Base-by-base conservation (phyloP, 2,888 invertebrate genomes). In the Spatulosminthurus flaviceps region DNA sequence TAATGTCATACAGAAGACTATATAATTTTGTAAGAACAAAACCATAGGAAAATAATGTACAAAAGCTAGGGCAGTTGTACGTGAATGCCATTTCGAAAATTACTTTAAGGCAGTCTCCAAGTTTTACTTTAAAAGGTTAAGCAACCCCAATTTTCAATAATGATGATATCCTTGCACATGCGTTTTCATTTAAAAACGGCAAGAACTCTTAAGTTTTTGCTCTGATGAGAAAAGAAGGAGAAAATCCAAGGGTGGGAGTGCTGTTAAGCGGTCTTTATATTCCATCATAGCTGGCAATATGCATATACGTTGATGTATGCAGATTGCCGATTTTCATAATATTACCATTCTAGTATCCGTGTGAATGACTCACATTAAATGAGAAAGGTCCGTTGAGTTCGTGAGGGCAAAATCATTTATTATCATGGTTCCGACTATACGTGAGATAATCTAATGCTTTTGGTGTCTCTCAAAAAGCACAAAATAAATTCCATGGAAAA, bases 301-400 rank as follows among this genome's bases (percentile, higher is more conserved):
- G 24, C 24, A 64, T 64, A 64, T 4, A 9, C 26, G 13, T 22
- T 64, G 64, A 64, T 64, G 64, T 26, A 64, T 22, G 64, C 64
- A 64, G 64, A 64, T 22, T 21, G n/a, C 26, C 64, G 24, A 26
- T 64, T 64, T 64, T 26, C 64, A 22, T 64, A 26, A 64, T 64
- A 64, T 64, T 64, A 11, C 26, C 64, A 64, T 64, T 64, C 24
- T 11, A 24, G 26, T 64, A 64, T 64, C 22, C 64, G 64, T 64
- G 64, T 9, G 64, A 64, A 64, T 64, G 64, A 64, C 64, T 64
- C 64, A 64, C 64, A 64, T 64, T 64, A 64, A 24, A 26, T 51
- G n/a, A 51, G 51, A 51, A 51, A 51, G 51, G 51, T 51, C 51
- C 51, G 51, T 51, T 51, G 51, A 51, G 51, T 51, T 51, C 51